Base-by-base conservation (phyloP, 2,113 vertebrate species). In the Ardeotis arabs region DNA sequence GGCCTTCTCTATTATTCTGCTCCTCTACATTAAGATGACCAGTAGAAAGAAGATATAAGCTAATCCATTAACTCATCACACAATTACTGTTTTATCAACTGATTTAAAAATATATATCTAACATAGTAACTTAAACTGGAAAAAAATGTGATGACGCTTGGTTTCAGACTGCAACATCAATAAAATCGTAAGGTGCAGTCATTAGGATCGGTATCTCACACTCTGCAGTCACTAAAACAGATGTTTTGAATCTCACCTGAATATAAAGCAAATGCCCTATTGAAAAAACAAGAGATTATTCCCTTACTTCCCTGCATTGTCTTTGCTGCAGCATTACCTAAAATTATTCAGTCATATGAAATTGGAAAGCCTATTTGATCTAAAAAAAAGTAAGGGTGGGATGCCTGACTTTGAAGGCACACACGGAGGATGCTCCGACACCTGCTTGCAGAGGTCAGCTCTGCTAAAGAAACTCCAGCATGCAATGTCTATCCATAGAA, bases 31-130 rank as follows among this genome's bases (percentile, higher is more conserved):
- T 80, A 72, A 64, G 68, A 23, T 45, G 67, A 68, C 56, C 45
- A 44, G 77, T 27, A 90, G 64, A 68, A 84, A 64, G 67, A 49
- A 78, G 58, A 45, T 22, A 82, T 21, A 49, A 80, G 87, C 27
- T 18, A 78, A 64, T 56, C 84, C 6, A 63, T 55, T 83, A 88
- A 55, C 33, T 87, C 31, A 77, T 70, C 1, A 8, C 31, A 29
- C 87, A 84, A 91, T 89, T 55, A 52, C 33, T 50, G 59, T 55
- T 93, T 94, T 81, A 92, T 75, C 81, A 84, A 90, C 16, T 25
- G 56, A 67, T 86, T 74, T 33, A 4, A 91, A 94, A 94, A 82
- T 56, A 50, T 16, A 52, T 67, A 66, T 58, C 41, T 73, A 89
- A 53, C 44, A 47, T 2, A 77, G 56, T 37, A 82, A 82, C 58